Evolutionary conservation across 2,113 vertebrate species (phyloP).

Genomic region (Prietella phreatophila): DNA sequence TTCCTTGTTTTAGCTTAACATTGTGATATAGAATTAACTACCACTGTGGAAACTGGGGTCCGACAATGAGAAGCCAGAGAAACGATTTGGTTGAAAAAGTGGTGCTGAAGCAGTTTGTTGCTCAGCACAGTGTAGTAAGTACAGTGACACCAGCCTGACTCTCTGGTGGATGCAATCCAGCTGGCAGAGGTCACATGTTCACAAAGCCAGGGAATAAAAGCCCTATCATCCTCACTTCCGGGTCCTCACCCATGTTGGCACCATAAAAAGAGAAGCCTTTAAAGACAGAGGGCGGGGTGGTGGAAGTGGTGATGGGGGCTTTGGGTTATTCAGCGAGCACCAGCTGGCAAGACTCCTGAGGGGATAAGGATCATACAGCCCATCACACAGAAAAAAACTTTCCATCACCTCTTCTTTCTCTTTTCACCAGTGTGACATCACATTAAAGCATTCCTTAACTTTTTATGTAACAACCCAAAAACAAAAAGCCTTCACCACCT

Average conservation of each 20-base stretch:
- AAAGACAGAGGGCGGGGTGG: background rate
- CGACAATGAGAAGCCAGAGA: background rate
- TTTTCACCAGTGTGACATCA: background rate
- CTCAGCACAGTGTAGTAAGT: background rate
- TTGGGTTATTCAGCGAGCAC: background rate
- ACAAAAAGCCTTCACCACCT: background rate
- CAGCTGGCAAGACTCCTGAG: constrained; percentile 8
- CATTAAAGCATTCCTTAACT: background rate
- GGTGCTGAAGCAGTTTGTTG: background rate
- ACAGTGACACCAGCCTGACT: background rate
- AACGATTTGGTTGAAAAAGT: background rate
- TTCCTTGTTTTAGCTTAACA: background rate
- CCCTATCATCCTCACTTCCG: background rate
- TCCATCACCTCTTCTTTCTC: background rate
- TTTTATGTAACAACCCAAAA: background rate
- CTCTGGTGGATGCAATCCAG: background rate
- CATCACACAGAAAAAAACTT: background rate
- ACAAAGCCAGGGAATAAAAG: background rate
- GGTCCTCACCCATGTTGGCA: constrained; percentile 9
- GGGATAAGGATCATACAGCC: background rate
- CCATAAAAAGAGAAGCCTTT: constrained; percentile 4
- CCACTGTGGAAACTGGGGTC: background rate
- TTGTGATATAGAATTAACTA: background rate
- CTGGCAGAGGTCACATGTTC: background rate
- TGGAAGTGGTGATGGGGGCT: background rate